These are phyloP conservation scores for Pterostichus madidus DNA, from an alignment of 2,888 invertebrate species.

Conservation along the genomic window DNA sequence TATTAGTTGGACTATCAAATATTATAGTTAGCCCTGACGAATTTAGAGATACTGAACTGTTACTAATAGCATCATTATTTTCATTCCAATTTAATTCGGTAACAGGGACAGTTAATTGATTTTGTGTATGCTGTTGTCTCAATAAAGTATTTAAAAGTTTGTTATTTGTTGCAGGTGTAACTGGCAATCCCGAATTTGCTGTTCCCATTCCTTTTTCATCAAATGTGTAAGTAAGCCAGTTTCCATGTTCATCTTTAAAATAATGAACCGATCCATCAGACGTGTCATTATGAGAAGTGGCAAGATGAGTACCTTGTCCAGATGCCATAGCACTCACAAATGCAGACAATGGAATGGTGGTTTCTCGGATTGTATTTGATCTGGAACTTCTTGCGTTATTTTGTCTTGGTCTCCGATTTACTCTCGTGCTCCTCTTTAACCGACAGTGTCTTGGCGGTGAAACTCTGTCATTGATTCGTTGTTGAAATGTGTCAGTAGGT, in stretches of 20 bases:
- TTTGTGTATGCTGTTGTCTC: constrained; percentile 72
- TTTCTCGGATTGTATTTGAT: constrained; percentile 80
- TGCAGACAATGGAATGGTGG: constrained; percentile 78
- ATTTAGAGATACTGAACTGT: constrained; percentile 78
- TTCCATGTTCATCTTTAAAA: constrained; percentile 91
- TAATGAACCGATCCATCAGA: constrained; percentile 91
- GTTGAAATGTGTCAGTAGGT: constrained; percentile 73
- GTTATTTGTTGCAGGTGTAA: constrained; percentile 72
- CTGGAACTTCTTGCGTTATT: constrained; percentile 77
- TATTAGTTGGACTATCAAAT: constrained; percentile 75
- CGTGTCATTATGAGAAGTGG: constrained; percentile 90
- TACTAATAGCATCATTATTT: constrained; percentile 76
- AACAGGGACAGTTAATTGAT: constrained; percentile 63
- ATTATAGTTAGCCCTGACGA: constrained; percentile 76
- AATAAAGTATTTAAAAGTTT: constrained; percentile 74
- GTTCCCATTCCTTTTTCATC: constrained; percentile 85
- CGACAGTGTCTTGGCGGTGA: constrained; percentile 70
- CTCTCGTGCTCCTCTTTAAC: constrained; percentile 70
- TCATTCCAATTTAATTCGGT: constrained; percentile 73
- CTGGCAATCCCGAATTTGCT: constrained; percentile 70
- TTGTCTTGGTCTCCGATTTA: constrained; percentile 70
- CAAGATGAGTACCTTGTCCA: constrained; percentile 82
- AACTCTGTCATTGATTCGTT: constrained; percentile 67
- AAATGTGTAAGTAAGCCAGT: constrained; percentile 93
- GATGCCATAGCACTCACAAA: constrained; percentile 77